Percentiles rank a stretch among this genome's conserved stretches.
phyloP scores from a whole-genome alignment of 2,888 invertebrate species.

The Pterostichus niger region DNA sequence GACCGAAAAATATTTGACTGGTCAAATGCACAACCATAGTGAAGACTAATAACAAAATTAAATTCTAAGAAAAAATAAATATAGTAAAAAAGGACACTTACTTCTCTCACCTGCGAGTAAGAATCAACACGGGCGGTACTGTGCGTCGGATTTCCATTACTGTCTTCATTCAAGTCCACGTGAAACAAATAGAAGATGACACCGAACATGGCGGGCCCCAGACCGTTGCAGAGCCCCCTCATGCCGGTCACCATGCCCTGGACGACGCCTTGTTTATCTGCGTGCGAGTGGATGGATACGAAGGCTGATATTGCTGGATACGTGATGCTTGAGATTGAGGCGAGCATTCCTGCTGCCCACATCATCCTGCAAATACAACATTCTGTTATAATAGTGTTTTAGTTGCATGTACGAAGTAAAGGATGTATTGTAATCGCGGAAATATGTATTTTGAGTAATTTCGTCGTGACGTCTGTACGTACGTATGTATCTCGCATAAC shows the following conservation, averaged over 20 bases:
- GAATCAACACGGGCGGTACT: conserved; percentile 77
- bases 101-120: conserved; percentile 77
- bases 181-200: conserved; percentile 99
- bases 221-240: conserved; percentile 97
- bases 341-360: conserved; percentile 99
- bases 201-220: conserved; percentile 99
- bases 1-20: no score
- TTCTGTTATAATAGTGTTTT: no score
- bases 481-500: no score
- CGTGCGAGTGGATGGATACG: conserved; percentile 97
- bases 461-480: no score
- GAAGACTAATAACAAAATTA: no score
- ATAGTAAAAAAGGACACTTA: no score
- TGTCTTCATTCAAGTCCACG: conserved; percentile 95
- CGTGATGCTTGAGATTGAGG: conserved; percentile 96
- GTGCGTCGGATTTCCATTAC: conserved; percentile 77
- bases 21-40: no score
- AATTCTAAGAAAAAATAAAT: no score
- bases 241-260: conserved; percentile 99
- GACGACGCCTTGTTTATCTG: conserved; percentile 97
- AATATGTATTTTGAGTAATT: no score
- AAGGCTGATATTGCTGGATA: conserved; percentile 99
- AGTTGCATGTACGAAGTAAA: no score
- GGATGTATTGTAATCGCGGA: no score
- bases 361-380: conserved; percentile 87